phyloP scores from a whole-genome alignment of 37 sponge, comb jelly and placozoan species.

The Hormiphora californensis region DNA sequence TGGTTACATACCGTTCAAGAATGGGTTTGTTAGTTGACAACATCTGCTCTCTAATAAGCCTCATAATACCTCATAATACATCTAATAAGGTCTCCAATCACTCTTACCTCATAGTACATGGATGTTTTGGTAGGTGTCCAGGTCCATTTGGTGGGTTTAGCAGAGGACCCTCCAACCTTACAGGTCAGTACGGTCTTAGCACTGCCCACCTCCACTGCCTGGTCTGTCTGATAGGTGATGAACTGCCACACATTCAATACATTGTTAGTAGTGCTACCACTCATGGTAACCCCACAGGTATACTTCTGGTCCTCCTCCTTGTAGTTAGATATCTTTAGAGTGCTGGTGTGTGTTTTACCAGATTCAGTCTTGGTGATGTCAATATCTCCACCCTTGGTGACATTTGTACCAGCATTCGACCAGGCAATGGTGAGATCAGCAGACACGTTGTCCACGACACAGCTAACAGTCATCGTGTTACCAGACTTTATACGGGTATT shows the following conservation, averaged over 20 bases:
- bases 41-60: no score
- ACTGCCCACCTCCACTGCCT: not conserved
- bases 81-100: no score
- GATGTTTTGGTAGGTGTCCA: slow-evolving; percentile 17
- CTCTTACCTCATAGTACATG: not conserved
- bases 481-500: no score
- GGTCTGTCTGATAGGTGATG: not conserved
- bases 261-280: not conserved
- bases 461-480: no score
- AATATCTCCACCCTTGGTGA: not conserved
- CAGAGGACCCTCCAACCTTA: not conserved
- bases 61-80: no score
- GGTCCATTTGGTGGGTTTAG: not conserved
- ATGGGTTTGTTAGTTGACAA: no score
- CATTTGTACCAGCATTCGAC: not conserved
- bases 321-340: not conserved
- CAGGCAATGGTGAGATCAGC: no score
- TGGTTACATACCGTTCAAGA: not conserved
- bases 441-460: no score
- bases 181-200: not conserved
- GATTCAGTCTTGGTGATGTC: not conserved
- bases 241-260: not conserved
- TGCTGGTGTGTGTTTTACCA: not conserved
- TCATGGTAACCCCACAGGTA: not conserved
- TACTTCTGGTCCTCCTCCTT: not conserved